Conservation (phyloP, 1,140 invertebrate genomes). For the Charaxes varanes region DNA sequence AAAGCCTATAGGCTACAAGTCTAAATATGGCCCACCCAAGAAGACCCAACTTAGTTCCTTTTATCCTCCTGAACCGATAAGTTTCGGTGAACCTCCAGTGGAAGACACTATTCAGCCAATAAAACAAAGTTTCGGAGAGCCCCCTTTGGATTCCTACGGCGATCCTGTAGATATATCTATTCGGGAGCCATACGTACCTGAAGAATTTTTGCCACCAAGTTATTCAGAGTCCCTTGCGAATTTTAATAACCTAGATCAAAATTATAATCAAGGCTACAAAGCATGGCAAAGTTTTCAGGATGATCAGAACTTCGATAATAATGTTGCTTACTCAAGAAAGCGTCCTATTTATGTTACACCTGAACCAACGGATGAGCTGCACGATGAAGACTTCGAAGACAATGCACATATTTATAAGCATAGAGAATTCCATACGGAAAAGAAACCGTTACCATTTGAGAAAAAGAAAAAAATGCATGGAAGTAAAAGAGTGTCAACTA, state of each 20-base stretch:
- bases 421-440: conserved; percentile 12
- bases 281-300: conserved; percentile 25
- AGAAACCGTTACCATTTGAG: conserved; percentile 16
- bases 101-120: conserved; percentile 23
- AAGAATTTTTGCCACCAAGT: conserved; percentile 15
- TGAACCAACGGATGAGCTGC: conserved; percentile 9
- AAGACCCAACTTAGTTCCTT: conserved; percentile 25
- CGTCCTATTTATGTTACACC: conserved; percentile 23
- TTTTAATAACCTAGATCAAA: conserved; percentile 14
- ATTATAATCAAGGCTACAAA: conserved; percentile 24
- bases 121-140: conserved; percentile 34
- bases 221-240: conserved; percentile 16
- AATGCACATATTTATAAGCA: conserved; percentile 26
- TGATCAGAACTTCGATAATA: conserved; percentile 23
- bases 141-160: conserved; percentile 40
- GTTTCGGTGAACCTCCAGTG: conserved; percentile 49
- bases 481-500: conserved; percentile 12
- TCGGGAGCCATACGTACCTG: conserved; percentile 8
- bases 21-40: conserved; percentile 30
- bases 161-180: conserved; percentile 5
- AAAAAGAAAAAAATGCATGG: conserved; percentile 23
- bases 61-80: conserved; percentile 28
- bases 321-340: conserved; percentile 32
- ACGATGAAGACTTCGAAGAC: conserved; percentile 18
- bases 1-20: conserved; percentile 27